Evolutionary conservation across 1,140 invertebrate species (phyloP).

Genomic region (Papilio polytes): DNA sequence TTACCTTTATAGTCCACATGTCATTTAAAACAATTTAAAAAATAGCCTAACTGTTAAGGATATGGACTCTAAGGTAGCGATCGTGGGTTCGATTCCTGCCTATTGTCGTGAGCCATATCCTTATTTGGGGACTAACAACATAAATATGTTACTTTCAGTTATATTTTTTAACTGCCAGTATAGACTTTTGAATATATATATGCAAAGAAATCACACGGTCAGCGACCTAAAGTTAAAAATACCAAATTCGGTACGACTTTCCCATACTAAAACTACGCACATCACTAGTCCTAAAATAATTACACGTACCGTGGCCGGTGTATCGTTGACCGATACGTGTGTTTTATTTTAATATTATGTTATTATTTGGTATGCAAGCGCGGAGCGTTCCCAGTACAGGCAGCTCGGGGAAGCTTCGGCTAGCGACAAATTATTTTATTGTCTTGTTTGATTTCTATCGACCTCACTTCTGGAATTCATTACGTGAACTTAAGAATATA

Average conservation of each 20-base stretch:
- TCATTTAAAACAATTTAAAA: background rate
- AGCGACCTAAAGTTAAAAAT: background rate
- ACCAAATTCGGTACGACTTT: slow-evolving; percentile 18
- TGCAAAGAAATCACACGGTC: background rate
- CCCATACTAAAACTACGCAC: slow-evolving; percentile 5
- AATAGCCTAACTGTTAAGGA: background rate
- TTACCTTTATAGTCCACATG: too few relatives aligned
- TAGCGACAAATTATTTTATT: slow-evolving; percentile 21
- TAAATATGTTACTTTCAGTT: background rate
- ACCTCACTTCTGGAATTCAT: background rate
- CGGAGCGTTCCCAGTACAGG: slow-evolving; percentile 30
- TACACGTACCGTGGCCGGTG: slow-evolving; percentile 32
- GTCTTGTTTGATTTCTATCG: slow-evolving; percentile 27
- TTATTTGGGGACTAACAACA: background rate
- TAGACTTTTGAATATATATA: too few relatives aligned
- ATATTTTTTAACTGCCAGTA: too few relatives aligned
- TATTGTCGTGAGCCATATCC: background rate
- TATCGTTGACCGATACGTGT: slow-evolving; percentile 37
- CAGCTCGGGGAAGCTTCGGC: background rate
- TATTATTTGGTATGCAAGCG: slow-evolving; percentile 36
- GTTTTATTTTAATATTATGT: slow-evolving; percentile 39
- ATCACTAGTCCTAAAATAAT: slow-evolving; percentile 40
- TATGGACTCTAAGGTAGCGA: background rate
- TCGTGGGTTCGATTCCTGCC: background rate
- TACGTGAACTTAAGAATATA: background rate